Evolutionary conservation across 2,113 vertebrate genomes (phyloP).

Genomic region (Dryoscopus gambensis): DNA sequence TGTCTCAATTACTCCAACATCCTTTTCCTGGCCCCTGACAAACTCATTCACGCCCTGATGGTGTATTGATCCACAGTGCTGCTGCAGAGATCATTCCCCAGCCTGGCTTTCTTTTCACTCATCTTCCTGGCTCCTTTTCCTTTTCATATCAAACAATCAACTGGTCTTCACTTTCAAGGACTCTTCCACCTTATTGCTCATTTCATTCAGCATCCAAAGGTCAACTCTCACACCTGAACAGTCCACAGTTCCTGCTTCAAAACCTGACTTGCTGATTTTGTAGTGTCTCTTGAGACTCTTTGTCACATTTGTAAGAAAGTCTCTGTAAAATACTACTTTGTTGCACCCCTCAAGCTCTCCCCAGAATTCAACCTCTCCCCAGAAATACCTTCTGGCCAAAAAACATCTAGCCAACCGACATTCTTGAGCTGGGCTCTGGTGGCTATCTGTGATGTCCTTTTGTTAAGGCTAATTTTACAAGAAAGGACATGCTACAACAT

Average conservation of each 20-base stretch:
- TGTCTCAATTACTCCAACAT: constrained; percentile 52
- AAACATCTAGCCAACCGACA: neutral
- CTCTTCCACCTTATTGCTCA: constrained; percentile 3
- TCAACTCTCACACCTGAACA: neutral
- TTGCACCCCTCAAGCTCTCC: neutral
- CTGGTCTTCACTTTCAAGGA: constrained; percentile 3
- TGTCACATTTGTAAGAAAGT: neutral
- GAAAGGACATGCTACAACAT: neutral
- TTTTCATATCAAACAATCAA: neutral
- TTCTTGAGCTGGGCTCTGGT: neutral
- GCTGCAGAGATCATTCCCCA: neutral
- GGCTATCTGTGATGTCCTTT: neutral
- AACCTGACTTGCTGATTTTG: neutral
- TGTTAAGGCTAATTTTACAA: neutral
- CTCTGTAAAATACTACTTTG: neutral
- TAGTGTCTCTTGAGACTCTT: neutral
- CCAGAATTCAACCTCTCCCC: neutral
- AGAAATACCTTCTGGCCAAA: neutral
- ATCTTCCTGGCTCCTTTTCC: neutral
- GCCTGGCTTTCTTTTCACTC: neutral
- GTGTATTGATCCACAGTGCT: constrained; percentile 11
- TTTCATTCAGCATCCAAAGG: neutral
- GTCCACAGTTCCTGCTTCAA: neutral
- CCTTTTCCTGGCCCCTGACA: constrained; percentile 20
- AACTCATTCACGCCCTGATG: neutral